Evolutionary conservation across 2,797 vertebrate species (phyloP).

Genomic region (Eulemur rubriventer): DNA sequence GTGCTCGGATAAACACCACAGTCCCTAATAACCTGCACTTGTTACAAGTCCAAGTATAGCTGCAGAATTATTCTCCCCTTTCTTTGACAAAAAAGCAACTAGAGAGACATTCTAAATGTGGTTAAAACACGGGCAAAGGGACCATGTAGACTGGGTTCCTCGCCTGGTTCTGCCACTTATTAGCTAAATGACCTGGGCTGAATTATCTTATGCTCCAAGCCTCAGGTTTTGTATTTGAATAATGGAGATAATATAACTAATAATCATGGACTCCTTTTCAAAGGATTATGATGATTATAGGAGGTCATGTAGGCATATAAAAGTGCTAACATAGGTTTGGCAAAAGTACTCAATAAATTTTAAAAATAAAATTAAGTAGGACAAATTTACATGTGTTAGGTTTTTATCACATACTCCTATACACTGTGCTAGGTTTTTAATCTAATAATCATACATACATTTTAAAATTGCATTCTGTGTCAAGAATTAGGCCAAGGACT

Average conservation of each 20-base stretch:
- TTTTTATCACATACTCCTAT: not conserved
- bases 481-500: not conserved
- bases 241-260: not conserved
- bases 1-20: not conserved
- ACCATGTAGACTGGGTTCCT: not conserved
- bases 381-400: not conserved
- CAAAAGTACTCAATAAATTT: not conserved
- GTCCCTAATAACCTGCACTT: not conserved
- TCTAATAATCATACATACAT: not conserved
- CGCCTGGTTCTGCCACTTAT: not conserved
- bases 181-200: not conserved
- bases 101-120: not conserved
- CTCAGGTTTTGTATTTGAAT: not conserved
- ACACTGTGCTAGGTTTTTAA: not conserved
- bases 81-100: not conserved
- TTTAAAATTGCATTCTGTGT: not conserved
- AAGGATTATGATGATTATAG: not conserved
- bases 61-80: not conserved
- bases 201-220: not conserved
- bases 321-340: not conserved
- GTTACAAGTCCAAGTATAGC: not conserved
- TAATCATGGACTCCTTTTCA: not conserved
- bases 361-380: not conserved
- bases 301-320: not conserved
- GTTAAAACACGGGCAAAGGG: not conserved